phyloP scores from a whole-genome alignment of 2,888 invertebrate species.

The Lysandra bellargus region DNA sequence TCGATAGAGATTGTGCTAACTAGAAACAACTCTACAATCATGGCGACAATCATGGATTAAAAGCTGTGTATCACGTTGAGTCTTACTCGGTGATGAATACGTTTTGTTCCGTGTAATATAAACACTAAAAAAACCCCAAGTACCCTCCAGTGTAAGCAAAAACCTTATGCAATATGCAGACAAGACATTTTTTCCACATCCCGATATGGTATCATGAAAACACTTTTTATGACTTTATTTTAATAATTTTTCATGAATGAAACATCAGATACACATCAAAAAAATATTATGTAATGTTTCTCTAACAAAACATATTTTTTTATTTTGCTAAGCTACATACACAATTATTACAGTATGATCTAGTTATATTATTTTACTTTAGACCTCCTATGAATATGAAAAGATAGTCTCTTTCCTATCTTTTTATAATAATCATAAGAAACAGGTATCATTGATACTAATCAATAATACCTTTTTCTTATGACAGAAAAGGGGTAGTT shows the following conservation, averaged over 20 bases:
- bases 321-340: background rate
- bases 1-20: too few species aligned
- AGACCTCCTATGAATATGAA: too few species aligned
- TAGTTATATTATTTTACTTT: background rate
- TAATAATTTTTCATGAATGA: constrained; percentile 27
- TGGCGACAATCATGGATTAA: too few species aligned
- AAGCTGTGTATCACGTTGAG: too few species aligned
- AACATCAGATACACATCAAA: constrained; percentile 8
- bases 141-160: background rate
- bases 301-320: constrained; percentile 3
- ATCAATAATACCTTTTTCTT: too few species aligned
- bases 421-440: too few species aligned
- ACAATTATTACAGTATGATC: background rate
- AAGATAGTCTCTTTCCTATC: too few species aligned
- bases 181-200: background rate
- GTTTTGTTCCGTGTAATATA: background rate
- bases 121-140: background rate
- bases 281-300: constrained; percentile 21
- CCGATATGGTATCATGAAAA: background rate
- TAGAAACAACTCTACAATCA: too few species aligned
- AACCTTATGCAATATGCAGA: background rate
- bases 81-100: too few species aligned
- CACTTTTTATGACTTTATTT: constrained; percentile 22
- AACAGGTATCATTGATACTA: too few species aligned
- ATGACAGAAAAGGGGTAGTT: too few species aligned